Evolutionary conservation across 2,797 vertebrate species (phyloP), one percentile per base, ranked within the genome.

Genomic region (Anguilla marmorata): DNA sequence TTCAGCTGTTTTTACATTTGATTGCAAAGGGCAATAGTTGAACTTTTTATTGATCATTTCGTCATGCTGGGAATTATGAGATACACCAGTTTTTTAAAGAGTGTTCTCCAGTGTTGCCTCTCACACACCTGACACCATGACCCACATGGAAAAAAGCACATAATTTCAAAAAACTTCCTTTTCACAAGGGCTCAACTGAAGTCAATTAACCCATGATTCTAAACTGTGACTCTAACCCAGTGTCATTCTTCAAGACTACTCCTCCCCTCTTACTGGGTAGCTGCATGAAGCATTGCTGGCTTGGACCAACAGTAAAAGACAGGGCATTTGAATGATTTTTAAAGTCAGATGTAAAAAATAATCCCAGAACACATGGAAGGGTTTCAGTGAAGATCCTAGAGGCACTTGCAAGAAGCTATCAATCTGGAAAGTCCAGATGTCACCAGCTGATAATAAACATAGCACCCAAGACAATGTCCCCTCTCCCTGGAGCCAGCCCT

Each of bases 351-450:
- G 52, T 84, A 27, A 6, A 84, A 14, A 11, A n/a, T 4, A 84
- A 76, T 33, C 27, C 52, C 50, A 27, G 30, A 63, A 85, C 21
- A 93, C 93, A 92, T 89, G 91, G 92, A 93, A 93, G 91, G 92
- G 93, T 93, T 93, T 93, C 93, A 91, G 89, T 94, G 93, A 94
- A 93, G 91, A 95, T 94, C 93, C 90, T 90, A 94, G 89, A 37
- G 91, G 91, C 86, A 74, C 83, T 92, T 94, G 91, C 91, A 91
- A 93, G 92, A 94, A 91, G 93, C 94, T 92, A 93, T 95, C 94
- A 94, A 92, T 94, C 93, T 93, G n/a, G 41, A 50, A 41, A 93
- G 92, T 92, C 94, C 95, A 94, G 94, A 96, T 96, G 94, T 93
- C 94, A 92, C 90, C 91, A 88, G 87, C 89, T 91, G 94, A 95